These are phyloP conservation scores for Vidua chalybeata DNA, from an alignment of 2,113 vertebrate species.

Conservation along the genomic window DNA sequence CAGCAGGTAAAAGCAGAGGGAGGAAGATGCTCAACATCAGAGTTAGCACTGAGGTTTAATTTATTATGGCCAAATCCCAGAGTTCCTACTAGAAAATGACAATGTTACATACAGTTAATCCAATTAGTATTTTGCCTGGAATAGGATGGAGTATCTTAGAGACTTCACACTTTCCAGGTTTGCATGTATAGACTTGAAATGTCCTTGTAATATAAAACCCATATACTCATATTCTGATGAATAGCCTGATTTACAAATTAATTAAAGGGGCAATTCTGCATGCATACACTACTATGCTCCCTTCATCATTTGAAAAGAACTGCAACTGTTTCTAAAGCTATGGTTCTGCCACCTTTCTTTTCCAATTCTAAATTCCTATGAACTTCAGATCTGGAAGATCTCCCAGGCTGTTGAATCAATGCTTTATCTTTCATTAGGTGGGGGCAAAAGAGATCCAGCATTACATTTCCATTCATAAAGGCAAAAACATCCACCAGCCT, in stretches of 20 bases:
- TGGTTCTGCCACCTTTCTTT: background rate
- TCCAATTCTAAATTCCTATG: background rate
- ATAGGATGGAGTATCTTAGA: background rate
- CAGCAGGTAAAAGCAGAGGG: background rate
- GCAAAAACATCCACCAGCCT: background rate
- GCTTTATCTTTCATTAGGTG: background rate
- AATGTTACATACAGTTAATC: background rate
- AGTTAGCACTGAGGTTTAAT: background rate
- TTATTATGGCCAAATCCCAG: background rate
- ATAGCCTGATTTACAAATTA: background rate
- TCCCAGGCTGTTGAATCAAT: background rate
- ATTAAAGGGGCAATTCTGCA: background rate
- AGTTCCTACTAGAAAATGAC: background rate
- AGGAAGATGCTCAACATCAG: background rate
- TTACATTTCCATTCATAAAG: background rate
- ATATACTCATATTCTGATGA: background rate
- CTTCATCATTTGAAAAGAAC: background rate
- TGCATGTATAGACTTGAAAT: background rate
- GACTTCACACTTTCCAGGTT: background rate
- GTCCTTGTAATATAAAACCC: background rate
- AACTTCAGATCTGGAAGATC: background rate
- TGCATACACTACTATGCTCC: background rate
- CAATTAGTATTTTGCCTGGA: background rate
- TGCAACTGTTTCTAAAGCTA: background rate
- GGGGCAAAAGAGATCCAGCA: background rate